A percentile compares a stretch with the other conserved stretches of the same genome.
Conservation (phyloP, 2,797 vertebrate genomes). For the Ibycter americanus region DNA sequence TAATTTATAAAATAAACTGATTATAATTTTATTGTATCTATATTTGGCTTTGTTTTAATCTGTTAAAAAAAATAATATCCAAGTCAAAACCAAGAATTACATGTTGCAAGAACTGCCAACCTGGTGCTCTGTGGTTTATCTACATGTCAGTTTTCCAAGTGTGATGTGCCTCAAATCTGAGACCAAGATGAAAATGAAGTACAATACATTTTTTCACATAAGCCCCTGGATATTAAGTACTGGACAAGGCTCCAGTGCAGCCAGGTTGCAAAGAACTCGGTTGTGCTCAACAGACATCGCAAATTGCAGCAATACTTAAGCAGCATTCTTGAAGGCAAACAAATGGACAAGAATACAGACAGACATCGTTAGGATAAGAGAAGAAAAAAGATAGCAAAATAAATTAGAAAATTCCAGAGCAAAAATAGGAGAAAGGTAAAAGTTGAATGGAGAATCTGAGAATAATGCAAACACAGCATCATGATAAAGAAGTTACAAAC, state of each 20-base stretch:
- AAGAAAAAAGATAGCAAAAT: background rate
- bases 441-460: background rate
- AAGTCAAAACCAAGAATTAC: background rate
- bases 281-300: background rate
- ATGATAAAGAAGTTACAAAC: background rate
- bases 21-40: background rate
- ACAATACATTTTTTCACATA: background rate
- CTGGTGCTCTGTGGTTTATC: background rate
- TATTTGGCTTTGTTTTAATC: background rate
- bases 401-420: background rate
- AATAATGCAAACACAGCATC: background rate
- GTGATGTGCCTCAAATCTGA: background rate
- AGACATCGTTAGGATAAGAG: background rate
- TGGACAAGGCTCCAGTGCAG: background rate
- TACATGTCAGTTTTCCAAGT: background rate
- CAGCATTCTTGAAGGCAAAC: background rate
- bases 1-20: background rate
- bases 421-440: background rate
- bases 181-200: background rate
- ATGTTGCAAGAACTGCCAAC: background rate
- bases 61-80: background rate
- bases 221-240: background rate
- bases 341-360: background rate
- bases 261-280: background rate
- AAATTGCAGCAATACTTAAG: background rate